phyloP scores from a whole-genome alignment of 2,797 vertebrate genomes.

The Enteromius unitaeniatus region DNA sequence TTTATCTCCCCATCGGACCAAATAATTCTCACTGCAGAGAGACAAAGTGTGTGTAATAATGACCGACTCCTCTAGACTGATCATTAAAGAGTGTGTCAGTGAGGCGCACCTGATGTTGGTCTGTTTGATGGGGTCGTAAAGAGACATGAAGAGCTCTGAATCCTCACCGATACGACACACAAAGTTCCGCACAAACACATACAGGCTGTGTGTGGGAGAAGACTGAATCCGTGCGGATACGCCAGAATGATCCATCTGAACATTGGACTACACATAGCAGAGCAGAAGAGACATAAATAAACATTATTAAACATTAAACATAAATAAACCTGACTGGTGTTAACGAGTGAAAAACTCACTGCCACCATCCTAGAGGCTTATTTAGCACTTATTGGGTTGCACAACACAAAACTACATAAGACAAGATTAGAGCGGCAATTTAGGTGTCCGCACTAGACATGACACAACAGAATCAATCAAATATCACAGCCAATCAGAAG shows the following conservation, averaged over 20 bases:
- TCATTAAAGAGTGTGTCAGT: not conserved
- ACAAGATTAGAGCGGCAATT: no score
- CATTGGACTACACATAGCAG: constrained; percentile 80
- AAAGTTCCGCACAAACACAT: constrained; percentile 97
- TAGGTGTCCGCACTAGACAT: no score
- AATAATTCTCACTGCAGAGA: constrained; percentile 91
- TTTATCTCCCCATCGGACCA: constrained; percentile 93
- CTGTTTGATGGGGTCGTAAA: constrained; percentile 91
- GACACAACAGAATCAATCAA: no score
- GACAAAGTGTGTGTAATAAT: not conserved
- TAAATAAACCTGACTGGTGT: not conserved
- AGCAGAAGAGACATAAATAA: constrained; percentile 4
- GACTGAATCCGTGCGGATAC: constrained; percentile 89
- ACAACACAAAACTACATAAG: no score
- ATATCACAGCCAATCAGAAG: no score
- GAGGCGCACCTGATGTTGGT: constrained; percentile 86
- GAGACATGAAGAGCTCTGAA: constrained; percentile 96
- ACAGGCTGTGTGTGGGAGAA: constrained; percentile 95
- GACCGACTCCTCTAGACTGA: no score
- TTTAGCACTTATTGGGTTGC: not conserved
- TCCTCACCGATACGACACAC: constrained; percentile 98
- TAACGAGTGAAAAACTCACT: not conserved
- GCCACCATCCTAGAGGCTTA: not conserved
- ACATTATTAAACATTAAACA: no score
- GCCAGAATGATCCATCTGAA: constrained; percentile 88